These are phyloP conservation scores for Australoheros scitulus DNA, from an alignment of 2,113 vertebrate genomes.

Conservation along the genomic window DNA sequence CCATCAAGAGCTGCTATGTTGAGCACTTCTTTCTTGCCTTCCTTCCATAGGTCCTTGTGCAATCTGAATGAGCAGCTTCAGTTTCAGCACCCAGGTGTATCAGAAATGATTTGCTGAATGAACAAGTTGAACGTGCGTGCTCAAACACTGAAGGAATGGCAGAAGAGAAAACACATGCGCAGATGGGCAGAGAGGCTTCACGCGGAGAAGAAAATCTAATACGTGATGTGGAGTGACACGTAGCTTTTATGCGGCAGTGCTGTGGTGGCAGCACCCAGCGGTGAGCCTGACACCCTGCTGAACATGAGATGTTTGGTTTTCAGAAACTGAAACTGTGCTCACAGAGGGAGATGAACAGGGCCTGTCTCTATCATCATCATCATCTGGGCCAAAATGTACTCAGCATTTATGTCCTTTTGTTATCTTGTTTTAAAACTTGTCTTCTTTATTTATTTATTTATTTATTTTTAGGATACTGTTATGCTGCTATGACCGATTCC, in stretches of 20 bases:
- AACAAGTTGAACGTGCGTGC: not conserved
- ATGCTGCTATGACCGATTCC: not conserved
- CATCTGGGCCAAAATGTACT: not conserved
- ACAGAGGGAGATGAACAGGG: not conserved
- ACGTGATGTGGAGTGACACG: conserved; percentile 47
- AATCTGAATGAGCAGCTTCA: not conserved
- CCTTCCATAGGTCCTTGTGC: not conserved
- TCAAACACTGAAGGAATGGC: conserved; percentile 2
- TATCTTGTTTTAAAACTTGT: not conserved
- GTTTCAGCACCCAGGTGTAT: not conserved
- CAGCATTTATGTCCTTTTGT: not conserved
- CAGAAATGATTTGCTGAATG: not conserved
- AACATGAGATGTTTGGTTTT: not conserved
- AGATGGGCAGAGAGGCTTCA: conserved; percentile 13
- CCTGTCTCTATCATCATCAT: not conserved
- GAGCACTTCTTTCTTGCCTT: not conserved
- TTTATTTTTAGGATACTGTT: not conserved
- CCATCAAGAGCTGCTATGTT: not conserved
- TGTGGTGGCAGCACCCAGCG: conserved; percentile 26
- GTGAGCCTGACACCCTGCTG: conserved; percentile 41
- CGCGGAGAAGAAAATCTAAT: conserved; percentile 40
- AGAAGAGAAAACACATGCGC: not conserved
- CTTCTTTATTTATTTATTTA: no score
- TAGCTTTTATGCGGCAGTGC: conserved; percentile 28
- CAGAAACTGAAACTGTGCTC: conserved; percentile 5